These are phyloP conservation scores for Platyrinchus mystaceus DNA, from an alignment of 2,797 vertebrate genomes.

Conservation along the genomic window DNA sequence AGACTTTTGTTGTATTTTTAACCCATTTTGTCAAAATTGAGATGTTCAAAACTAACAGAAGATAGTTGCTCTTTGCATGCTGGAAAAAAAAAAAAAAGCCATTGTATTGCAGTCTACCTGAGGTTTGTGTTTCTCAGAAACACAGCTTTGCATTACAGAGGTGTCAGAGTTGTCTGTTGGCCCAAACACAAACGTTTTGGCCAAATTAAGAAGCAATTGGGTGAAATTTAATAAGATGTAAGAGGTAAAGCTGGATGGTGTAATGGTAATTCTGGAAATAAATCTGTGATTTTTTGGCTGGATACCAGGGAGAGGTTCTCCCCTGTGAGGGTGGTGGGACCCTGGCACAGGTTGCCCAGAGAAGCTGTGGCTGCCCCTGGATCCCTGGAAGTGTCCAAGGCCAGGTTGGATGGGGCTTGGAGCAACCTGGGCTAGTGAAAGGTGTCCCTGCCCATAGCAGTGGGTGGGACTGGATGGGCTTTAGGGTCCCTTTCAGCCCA, in stretches of 20 bases:
- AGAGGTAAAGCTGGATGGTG: background rate
- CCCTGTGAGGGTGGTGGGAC: background rate
- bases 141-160: background rate
- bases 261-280: background rate
- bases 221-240: background rate
- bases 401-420: rapidly evolving
- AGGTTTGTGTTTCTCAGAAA: background rate
- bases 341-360: background rate
- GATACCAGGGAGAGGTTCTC: background rate
- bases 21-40: background rate
- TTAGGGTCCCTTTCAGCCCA: background rate
- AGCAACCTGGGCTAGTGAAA: background rate
- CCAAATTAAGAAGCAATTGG: background rate
- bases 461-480: background rate
- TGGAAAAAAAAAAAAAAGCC: background rate
- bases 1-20: background rate
- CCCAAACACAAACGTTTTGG: background rate
- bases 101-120: rapidly evolving
- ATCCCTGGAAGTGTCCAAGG: background rate
- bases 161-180: background rate
- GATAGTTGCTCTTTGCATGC: background rate
- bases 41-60: background rate
- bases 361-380: background rate
- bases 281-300: background rate
- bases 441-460: background rate